These are phyloP conservation scores for Lepus timidus DNA, from an alignment of 2,113 vertebrate genomes.

Conservation along the genomic window DNA sequence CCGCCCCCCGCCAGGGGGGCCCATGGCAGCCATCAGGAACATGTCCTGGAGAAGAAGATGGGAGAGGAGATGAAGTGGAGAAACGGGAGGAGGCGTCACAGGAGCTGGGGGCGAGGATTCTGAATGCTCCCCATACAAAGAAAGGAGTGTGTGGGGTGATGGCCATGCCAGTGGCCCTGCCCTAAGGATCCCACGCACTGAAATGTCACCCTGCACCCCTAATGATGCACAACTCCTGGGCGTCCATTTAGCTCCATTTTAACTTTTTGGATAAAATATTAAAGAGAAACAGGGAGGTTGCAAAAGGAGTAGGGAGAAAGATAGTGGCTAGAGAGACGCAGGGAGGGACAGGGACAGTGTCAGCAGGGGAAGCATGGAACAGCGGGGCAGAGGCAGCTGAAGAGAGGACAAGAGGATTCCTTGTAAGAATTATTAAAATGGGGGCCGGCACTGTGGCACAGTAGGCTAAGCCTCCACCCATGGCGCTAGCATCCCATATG, in stretches of 20 bases:
- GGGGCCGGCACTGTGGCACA: no score
- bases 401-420: background rate
- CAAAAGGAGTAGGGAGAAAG: background rate
- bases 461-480: no score
- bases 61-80: background rate
- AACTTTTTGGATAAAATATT: background rate
- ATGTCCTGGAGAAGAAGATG: constrained; percentile 88
- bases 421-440: no score
- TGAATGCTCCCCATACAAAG: background rate
- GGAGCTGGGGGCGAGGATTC: background rate
- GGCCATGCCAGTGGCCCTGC: background rate
- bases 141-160: background rate
- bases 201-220: background rate
- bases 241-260: background rate
- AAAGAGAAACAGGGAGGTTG: background rate
- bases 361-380: background rate
- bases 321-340: background rate
- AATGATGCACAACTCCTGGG: background rate
- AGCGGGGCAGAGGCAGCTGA: background rate
- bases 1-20: constrained; percentile 93
- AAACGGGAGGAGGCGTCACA: background rate
- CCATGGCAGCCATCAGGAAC: constrained; percentile 94
- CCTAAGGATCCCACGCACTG: background rate
- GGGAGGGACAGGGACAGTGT: background rate
- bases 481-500: no score